Evolutionary conservation across 64 coral and sea anemone species (phyloP), one percentile per base, ranked within the genome.

Genomic region (Actinia tenebrosa): DNA sequence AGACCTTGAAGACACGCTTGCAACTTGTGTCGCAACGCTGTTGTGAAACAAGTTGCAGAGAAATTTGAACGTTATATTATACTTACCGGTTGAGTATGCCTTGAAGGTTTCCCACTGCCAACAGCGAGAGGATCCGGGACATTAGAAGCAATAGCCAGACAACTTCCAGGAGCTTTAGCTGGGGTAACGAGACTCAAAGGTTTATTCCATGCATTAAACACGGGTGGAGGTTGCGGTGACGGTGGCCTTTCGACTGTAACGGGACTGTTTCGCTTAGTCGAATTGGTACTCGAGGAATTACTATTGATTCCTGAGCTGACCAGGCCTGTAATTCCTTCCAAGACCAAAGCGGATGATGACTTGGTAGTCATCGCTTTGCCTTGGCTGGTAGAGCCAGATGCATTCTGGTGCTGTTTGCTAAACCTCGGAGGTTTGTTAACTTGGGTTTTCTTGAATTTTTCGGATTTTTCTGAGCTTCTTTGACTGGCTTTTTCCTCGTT

Each of bases 151-250:
- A 88, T 20, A 1, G 75, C 84, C 56, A 87, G 23, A 23, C 85
- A 46, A 15, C 71, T 84, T 37, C 88, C 89, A 45, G 88, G 94
- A 64, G 89, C 86, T 54, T 96, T 96, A 46, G 94, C 94, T 61
- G 94, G 94, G 56, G 91, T 96, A 16, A 96, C 86, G 14, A 85
- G 46, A 77, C 82, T 93, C 19, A 96, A 91, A 23, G 94, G 94
- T 84, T 92, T 90, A 59, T 93, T 90, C 94, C 94, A 96, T 1
- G 94, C 94, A 93, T 96, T 96, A 20, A 93, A 96, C 26, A 93
- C 89, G 45, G 91, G 94, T 30, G 88, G 80, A 20, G 87, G 90
- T 56, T 91, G 84, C 82, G 94, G 94, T 14, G 91, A 96, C 22
- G 93, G 43, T 56, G 91, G 85, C 15, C 94, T 96, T 61, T 96